These are phyloP conservation scores for Leucoraja ocellata DNA, from an alignment of 2,797 vertebrate species.

Conservation along the genomic window DNA sequence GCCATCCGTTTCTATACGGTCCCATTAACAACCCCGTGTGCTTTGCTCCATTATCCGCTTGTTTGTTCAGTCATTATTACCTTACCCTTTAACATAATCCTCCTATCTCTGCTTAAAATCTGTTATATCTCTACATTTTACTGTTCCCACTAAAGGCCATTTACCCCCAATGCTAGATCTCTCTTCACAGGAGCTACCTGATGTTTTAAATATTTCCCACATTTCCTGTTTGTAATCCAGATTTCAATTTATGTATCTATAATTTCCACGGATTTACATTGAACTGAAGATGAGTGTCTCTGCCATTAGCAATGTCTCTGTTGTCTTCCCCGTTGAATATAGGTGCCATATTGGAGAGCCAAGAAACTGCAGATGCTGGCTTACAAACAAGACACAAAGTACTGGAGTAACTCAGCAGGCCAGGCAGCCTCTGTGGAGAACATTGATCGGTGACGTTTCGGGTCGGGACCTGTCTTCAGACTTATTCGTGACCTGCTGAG, in stretches of 20 bases:
- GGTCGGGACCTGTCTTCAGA: too few species aligned
- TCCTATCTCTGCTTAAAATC: neutral
- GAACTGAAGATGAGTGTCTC: neutral
- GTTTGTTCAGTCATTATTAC: neutral
- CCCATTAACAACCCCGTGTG: too few species aligned
- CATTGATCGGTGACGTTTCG: too few species aligned
- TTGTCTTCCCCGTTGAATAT: neutral
- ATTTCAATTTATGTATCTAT: neutral
- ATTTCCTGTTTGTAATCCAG: neutral
- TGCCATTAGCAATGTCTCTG: neutral
- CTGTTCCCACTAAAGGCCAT: neutral
- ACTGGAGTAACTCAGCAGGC: too few species aligned
- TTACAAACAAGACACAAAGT: too few species aligned
- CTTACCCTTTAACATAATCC: neutral
- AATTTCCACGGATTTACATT: neutral
- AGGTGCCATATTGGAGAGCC: too few species aligned
- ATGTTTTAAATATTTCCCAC: neutral
- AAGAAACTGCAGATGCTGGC: too few species aligned
- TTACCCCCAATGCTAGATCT: neutral
- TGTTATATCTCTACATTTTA: neutral
- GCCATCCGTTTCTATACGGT: too few species aligned
- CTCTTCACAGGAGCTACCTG: neutral
- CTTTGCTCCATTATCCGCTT: neutral
- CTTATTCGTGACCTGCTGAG: too few species aligned
- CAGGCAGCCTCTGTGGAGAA: too few species aligned